A percentile compares a stretch with the other conserved stretches of the same genome.
Conservation (phyloP, 2,797 vertebrate genomes). For the Sphaeramia orbicularis region DNA sequence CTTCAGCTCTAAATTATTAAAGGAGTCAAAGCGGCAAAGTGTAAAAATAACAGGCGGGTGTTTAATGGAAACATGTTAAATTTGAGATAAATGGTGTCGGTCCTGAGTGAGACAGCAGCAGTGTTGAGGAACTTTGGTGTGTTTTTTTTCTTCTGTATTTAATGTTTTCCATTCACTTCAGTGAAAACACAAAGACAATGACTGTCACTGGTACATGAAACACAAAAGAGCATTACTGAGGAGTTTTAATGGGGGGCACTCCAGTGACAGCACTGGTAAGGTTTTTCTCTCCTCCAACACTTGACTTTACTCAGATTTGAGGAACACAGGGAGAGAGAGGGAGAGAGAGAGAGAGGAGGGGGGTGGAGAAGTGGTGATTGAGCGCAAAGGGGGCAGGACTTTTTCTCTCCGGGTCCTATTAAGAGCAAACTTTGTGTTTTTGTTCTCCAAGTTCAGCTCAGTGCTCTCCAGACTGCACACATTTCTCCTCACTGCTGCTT, state of each 20-base stretch:
- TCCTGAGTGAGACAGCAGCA: conserved; percentile 15
- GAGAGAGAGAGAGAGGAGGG: conserved; percentile 17
- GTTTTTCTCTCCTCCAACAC: conserved; percentile 71
- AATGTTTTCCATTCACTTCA: too few relatives aligned
- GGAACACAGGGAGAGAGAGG: conserved; percentile 40
- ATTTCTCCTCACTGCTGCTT: conserved; percentile 34
- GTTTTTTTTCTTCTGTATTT: too few relatives aligned
- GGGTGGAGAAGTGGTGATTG: conserved; percentile 75
- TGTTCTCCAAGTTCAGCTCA: conserved; percentile 86
- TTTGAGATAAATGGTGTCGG: conserved; percentile 19
- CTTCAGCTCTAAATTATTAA: conserved; percentile 76
- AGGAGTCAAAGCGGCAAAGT: conserved; percentile 52
- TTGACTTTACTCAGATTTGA: conserved; percentile 72
- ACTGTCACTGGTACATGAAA: not conserved
- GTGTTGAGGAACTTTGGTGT: not conserved
- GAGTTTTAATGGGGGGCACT: conserved; percentile 28
- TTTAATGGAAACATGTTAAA: conserved; percentile 23
- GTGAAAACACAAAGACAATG: not conserved
- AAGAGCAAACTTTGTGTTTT: conserved; percentile 89
- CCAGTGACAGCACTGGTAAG: conserved; percentile 57
- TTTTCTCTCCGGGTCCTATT: conserved; percentile 80
- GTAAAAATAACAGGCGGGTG: conserved; percentile 61
- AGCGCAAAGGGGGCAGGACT: conserved; percentile 86
- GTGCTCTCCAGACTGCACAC: conserved; percentile 63
- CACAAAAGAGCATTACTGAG: conserved; percentile 15